Conservation (phyloP, 2,797 vertebrate species). For the Gymnothorax reevesii region DNA sequence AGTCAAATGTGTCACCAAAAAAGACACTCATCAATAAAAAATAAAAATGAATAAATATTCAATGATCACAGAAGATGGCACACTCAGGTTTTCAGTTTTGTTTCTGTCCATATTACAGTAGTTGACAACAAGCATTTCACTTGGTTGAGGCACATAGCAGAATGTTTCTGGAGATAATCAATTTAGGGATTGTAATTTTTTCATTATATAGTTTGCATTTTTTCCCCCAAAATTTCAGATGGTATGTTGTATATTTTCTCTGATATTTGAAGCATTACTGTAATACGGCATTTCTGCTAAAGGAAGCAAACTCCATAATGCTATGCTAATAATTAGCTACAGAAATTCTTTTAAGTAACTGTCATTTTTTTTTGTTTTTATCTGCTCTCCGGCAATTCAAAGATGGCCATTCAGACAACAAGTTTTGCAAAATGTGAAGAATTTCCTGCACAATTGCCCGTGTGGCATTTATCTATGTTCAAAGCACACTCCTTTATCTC, state of each 20-base stretch:
- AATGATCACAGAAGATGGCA: background rate
- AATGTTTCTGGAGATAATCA: background rate
- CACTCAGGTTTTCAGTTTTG: too few relatives aligned
- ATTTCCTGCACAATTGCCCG: constrained; percentile 49
- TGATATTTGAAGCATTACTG: background rate
- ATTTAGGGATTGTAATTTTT: background rate
- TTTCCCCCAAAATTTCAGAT: background rate
- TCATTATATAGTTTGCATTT: too few relatives aligned
- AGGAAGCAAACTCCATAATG: background rate
- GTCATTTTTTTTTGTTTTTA: background rate
- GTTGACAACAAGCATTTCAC: background rate
- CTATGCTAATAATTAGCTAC: background rate
- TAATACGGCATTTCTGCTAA: background rate
- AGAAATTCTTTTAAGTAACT: background rate
- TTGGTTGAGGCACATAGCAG: background rate
- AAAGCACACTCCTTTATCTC: constrained; percentile 41
- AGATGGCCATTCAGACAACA: constrained; percentile 47
- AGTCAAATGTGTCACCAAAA: background rate
- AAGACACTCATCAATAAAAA: background rate
- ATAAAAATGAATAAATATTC: background rate
- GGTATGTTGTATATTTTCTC: background rate
- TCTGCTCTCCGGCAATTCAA: background rate
- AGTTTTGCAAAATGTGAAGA: constrained; percentile 39
- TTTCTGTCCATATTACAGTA: background rate
- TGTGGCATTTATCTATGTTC: constrained; percentile 48